phyloP scores from a whole-genome alignment of 1,140 invertebrate genomes.

The Dolichoris vasculosae region DNA sequence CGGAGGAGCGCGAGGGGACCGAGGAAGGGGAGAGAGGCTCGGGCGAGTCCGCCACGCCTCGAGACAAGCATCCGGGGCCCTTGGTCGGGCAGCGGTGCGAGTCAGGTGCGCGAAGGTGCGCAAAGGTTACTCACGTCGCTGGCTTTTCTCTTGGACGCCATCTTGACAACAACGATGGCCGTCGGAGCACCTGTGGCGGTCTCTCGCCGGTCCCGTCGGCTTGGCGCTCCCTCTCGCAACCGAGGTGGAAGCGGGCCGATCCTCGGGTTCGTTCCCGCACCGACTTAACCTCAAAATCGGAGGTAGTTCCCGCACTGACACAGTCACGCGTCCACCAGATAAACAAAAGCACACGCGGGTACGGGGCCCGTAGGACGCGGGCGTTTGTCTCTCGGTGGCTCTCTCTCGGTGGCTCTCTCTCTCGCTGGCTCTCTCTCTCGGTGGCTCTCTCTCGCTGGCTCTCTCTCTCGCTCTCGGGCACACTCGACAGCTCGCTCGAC shows the following conservation, averaged over 20 bases:
- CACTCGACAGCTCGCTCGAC: background rate
- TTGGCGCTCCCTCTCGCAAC: background rate
- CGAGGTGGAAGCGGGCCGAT: background rate
- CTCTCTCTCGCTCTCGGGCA: background rate
- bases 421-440: background rate
- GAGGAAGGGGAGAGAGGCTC: background rate
- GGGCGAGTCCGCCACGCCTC: background rate
- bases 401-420: background rate
- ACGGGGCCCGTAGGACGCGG: background rate
- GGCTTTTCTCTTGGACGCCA: constrained; percentile 68
- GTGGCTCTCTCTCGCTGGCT: background rate
- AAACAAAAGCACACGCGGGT: constrained; percentile 4
- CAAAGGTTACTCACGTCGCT: constrained; percentile 65
- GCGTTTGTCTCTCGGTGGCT: no score
- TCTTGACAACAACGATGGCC: constrained; percentile 68
- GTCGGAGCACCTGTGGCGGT: constrained; percentile 59
- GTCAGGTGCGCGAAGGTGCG: no score
- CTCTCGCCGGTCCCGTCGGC: constrained; percentile 7
- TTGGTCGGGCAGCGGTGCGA: background rate
- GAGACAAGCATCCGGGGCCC: background rate
- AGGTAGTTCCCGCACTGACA: background rate
- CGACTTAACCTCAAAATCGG: constrained; percentile 22
- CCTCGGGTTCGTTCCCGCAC: background rate
- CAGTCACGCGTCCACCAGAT: background rate
- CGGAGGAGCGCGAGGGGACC: background rate